Conservation (phyloP, 2,888 invertebrate genomes). For the Sturmia bella region DNA sequence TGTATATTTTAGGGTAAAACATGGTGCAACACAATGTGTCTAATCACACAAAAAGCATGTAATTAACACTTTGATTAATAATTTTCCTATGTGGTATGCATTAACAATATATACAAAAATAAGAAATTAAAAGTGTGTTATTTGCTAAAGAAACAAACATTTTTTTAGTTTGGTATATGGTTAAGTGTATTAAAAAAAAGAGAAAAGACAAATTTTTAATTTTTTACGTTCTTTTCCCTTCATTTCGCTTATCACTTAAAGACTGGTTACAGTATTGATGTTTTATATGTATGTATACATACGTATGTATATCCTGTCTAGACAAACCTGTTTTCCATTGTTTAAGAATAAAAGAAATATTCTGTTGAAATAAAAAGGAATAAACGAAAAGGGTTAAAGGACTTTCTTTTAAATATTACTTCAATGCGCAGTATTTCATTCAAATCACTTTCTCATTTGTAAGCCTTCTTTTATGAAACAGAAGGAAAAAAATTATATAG, state of each 20-base stretch:
- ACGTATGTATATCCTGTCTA: constrained; percentile 55
- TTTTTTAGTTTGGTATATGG: neutral
- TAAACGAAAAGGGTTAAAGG: neutral
- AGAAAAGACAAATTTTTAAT: neutral
- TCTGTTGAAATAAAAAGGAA: neutral
- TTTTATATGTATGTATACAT: no score
- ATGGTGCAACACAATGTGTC: neutral
- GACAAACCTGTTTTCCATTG: constrained; percentile 40
- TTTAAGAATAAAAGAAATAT: constrained; percentile 11
- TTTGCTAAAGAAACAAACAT: no score
- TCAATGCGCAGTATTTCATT: no score
- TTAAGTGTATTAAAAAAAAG: no score
- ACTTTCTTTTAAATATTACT: neutral
- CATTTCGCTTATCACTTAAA: constrained; percentile 1
- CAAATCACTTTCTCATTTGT: no score
- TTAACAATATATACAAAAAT: neutral
- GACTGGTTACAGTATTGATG: neutral
- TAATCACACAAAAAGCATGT: constrained; percentile 24
- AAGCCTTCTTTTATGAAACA: no score
- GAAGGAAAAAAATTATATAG: no score
- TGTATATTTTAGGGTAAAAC: neutral
- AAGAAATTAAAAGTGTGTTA: no score
- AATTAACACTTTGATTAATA: constrained; percentile 21
- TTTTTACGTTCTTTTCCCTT: neutral
- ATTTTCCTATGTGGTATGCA: constrained; percentile 1